These are phyloP conservation scores for Bombus breviceps DNA, from an alignment of 1,140 invertebrate species.

Conservation along the genomic window DNA sequence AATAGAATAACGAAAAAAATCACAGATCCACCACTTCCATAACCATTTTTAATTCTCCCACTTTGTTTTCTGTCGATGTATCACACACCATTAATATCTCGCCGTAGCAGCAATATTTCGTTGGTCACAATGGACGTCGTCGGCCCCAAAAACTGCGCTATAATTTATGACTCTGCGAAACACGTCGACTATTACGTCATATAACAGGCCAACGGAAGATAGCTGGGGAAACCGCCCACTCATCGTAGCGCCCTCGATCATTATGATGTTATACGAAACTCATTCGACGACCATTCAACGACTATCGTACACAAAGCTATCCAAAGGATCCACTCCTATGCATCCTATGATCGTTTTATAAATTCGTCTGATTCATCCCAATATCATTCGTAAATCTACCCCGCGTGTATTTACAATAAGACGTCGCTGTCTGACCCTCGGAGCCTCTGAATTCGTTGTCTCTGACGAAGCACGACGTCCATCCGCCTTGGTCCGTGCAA, in stretches of 20 bases:
- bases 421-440: constrained; percentile 28
- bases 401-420: constrained; percentile 32
- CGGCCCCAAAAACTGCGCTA: constrained; percentile 5
- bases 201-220: not conserved
- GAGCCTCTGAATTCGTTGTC: constrained; percentile 60
- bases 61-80: not conserved
- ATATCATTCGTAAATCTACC: not conserved
- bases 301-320: not conserved
- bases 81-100: constrained; percentile 18
- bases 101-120: not conserved
- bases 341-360: constrained; percentile 64
- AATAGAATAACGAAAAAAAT: not conserved
- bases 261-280: constrained; percentile 47
- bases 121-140: constrained; percentile 7
- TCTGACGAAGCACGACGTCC: not conserved
- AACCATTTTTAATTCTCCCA: not conserved
- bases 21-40: not conserved
- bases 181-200: constrained; percentile 8
- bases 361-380: constrained; percentile 60
- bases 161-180: constrained; percentile 16
- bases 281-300: constrained; percentile 30
- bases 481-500: not conserved
- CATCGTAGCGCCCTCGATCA: constrained; percentile 41
- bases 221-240: constrained; percentile 10
- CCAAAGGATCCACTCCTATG: constrained; percentile 33